Percentiles rank a stretch among this genome's conserved stretches.
phyloP scores from a whole-genome alignment of 2,113 vertebrate species.

The human region GRCh38 chrX:148918001-148918500 shows the following conservation, averaged over 20 bases:
- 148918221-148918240: slow-evolving; percentile 83
- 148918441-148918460: not conserved
- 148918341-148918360: slow-evolving; percentile 64
- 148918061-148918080: slow-evolving; percentile 84
- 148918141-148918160: slow-evolving; percentile 86
- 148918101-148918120: slow-evolving; percentile 82
- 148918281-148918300: slow-evolving; percentile 76
- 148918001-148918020: slow-evolving; percentile 81
- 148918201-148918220: slow-evolving; percentile 83
- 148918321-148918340: slow-evolving; percentile 67
- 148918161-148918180: slow-evolving; percentile 89
- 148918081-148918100: slow-evolving; percentile 83
- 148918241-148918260: slow-evolving; percentile 82
- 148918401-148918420: not conserved
- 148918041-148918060: slow-evolving; percentile 85
- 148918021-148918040: slow-evolving; percentile 87
- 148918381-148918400: slow-evolving; percentile 25
- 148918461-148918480: not conserved
- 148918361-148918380: slow-evolving; percentile 63
- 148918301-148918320: slow-evolving; percentile 78
- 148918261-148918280: slow-evolving; percentile 81
- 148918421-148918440: not conserved
- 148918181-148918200: slow-evolving; percentile 85
- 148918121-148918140: slow-evolving; percentile 79
- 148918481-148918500: slow-evolving; percentile 20